These are phyloP conservation scores for Polydrusus cervinus DNA, from an alignment of 2,888 invertebrate species.

Conservation along the genomic window DNA sequence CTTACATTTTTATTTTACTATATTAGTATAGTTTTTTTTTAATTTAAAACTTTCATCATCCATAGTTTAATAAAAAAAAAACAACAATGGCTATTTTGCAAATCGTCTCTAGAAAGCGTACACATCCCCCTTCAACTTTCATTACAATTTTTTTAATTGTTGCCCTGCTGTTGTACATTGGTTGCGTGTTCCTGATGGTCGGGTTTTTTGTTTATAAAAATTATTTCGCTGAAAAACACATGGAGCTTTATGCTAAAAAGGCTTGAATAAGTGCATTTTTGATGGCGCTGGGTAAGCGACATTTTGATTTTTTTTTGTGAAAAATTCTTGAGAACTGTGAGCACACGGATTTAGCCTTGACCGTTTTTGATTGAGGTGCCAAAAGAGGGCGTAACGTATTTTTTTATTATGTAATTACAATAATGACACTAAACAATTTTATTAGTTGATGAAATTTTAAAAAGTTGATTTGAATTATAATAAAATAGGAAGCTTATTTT, in stretches of 20 bases:
- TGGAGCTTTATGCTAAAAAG: conserved; percentile 38
- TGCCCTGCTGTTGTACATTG: conserved; percentile 42
- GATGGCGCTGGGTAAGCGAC: conserved; percentile 25
- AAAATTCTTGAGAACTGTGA: not conserved
- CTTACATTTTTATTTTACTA: not conserved
- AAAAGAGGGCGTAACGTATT: conserved; percentile 27
- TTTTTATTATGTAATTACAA: not conserved
- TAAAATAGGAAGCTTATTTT: too few relatives aligned
- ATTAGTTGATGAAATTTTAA: too few relatives aligned
- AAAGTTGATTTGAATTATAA: too few relatives aligned
- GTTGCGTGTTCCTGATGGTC: conserved; percentile 49
- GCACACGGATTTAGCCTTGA: not conserved
- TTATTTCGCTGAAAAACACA: conserved; percentile 40
- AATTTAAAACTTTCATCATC: not conserved
- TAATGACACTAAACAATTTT: not conserved
- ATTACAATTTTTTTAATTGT: conserved; percentile 42
- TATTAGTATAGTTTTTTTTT: not conserved
- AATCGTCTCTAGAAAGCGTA: conserved; percentile 40
- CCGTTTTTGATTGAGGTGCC: not conserved
- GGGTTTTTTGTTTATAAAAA: conserved; percentile 51
- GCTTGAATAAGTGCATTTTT: conserved; percentile 14
- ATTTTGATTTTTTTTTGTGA: not conserved
- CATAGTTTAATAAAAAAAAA: not conserved
- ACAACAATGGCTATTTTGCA: conserved; percentile 43
- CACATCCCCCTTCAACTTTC: conserved; percentile 46